Percentiles rank a stretch among this genome's conserved stretches.
Conservation (phyloP, 2,113 vertebrate species). For the Urocitellus parryii region DNA sequence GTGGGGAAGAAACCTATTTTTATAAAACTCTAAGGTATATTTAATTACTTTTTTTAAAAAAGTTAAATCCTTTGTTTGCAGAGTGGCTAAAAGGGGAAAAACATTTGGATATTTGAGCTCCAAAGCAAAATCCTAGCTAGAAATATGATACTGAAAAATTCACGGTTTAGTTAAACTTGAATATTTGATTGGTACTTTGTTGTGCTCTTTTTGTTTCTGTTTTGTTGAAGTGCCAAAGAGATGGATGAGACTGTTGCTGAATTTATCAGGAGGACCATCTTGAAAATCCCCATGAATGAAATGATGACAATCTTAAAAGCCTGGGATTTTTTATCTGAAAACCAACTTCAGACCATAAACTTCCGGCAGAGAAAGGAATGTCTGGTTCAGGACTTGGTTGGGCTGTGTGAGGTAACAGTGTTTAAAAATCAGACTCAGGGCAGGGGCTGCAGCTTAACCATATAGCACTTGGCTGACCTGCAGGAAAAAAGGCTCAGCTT, state of each 20-base stretch:
- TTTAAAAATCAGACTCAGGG: background rate
- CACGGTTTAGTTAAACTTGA: background rate
- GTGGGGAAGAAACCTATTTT: background rate
- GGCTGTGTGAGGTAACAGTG: slow-evolving; percentile 89
- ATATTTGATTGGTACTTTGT: background rate
- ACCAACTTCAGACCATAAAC: slow-evolving; percentile 87
- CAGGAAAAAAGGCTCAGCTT: background rate
- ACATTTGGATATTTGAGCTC: background rate
- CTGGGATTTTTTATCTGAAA: slow-evolving; percentile 91
- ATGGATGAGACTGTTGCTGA: slow-evolving; percentile 89
- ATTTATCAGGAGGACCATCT: slow-evolving; percentile 88
- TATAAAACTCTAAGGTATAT: background rate
- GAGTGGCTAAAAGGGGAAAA: background rate
- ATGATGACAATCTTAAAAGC: slow-evolving; percentile 85
- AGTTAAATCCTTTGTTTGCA: background rate
- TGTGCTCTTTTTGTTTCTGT: slow-evolving; percentile 9
- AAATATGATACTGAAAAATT: background rate
- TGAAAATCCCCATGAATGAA: slow-evolving; percentile 87
- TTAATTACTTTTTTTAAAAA: slow-evolving; percentile 28
- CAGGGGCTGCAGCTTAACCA: background rate
- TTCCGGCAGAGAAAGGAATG: slow-evolving; percentile 86
- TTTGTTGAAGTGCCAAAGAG: slow-evolving; percentile 54
- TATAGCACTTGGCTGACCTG: background rate
- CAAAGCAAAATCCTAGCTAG: slow-evolving; percentile 33
- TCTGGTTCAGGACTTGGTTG: slow-evolving; percentile 87